phyloP scores from a whole-genome alignment of 2,113 vertebrate genomes.

The Nothoprocta pentlandii region DNA sequence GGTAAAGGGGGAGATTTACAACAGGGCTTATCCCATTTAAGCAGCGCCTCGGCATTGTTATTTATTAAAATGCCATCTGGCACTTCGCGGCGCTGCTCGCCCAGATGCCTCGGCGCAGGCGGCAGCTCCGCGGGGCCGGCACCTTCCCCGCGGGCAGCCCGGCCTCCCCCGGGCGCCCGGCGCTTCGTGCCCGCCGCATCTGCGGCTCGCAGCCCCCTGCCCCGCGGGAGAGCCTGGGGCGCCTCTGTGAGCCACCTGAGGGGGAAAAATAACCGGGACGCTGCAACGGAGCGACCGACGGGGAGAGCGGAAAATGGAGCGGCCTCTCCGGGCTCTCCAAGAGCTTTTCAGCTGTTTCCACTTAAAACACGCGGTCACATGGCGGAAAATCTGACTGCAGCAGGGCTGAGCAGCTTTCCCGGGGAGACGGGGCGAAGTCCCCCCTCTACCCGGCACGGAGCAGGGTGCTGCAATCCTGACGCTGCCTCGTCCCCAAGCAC shows the following conservation, averaged over 20 bases:
- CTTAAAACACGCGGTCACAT: conserved; percentile 59
- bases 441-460: neutral
- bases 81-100: neutral
- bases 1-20: conserved; percentile 66
- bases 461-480: neutral
- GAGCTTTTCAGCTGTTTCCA: conserved; percentile 72
- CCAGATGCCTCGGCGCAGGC: fast-evolving
- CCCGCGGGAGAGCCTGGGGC: neutral
- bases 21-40: conserved; percentile 70
- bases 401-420: neutral
- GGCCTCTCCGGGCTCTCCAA: conserved; percentile 12
- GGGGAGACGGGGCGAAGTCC: conserved; percentile 49
- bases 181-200: too few relatives aligned
- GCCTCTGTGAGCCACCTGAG: neutral
- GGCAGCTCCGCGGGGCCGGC: too few relatives aligned
- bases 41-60: conserved; percentile 58
- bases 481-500: neutral
- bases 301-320: conserved; percentile 43
- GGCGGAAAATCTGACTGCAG: conserved; percentile 56
- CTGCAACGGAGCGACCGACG: neutral
- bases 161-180: too few relatives aligned
- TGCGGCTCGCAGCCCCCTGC: too few relatives aligned
- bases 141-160: too few relatives aligned
- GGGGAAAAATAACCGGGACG: neutral
- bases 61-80: conserved; percentile 73